Percentiles rank a stretch among this genome's conserved stretches.
These are phyloP conservation scores for Propithecus coquereli DNA, from an alignment of 2,113 vertebrate genomes.

Conservation along the genomic window DNA sequence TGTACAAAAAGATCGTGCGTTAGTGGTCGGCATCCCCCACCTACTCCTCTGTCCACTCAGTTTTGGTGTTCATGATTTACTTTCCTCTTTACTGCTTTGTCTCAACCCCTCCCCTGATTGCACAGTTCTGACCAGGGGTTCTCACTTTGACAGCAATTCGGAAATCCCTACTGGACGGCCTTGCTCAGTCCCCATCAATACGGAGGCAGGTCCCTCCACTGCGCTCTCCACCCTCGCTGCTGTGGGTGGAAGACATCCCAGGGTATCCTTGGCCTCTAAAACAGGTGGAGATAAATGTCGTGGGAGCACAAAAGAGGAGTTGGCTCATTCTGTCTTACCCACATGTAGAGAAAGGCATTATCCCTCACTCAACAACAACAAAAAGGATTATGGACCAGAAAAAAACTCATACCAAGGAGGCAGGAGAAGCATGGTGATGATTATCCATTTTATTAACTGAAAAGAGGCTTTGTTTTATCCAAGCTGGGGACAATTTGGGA, in stretches of 20 bases:
- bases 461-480: neutral
- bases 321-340: neutral
- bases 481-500: neutral
- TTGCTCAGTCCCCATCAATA: neutral
- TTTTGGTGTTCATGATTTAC: neutral
- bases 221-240: neutral
- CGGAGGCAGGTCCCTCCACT: neutral
- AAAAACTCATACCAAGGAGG: neutral
- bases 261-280: neutral
- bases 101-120: neutral
- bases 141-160: neutral
- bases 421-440: neutral
- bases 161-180: neutral
- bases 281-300: neutral
- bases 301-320: neutral
- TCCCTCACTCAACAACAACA: neutral
- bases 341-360: neutral
- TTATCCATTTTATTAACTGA: neutral
- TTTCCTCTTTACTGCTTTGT: neutral
- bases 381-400: constrained; percentile 6
- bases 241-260: neutral
- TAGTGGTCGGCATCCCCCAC: fast-evolving
- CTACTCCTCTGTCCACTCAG: neutral
- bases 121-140: neutral
- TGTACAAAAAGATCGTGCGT: fast-evolving